These are phyloP conservation scores for Lytechinus pictus DNA, from an alignment of 35 echinoderm and acorn worm genomes.

Conservation along the genomic window DNA sequence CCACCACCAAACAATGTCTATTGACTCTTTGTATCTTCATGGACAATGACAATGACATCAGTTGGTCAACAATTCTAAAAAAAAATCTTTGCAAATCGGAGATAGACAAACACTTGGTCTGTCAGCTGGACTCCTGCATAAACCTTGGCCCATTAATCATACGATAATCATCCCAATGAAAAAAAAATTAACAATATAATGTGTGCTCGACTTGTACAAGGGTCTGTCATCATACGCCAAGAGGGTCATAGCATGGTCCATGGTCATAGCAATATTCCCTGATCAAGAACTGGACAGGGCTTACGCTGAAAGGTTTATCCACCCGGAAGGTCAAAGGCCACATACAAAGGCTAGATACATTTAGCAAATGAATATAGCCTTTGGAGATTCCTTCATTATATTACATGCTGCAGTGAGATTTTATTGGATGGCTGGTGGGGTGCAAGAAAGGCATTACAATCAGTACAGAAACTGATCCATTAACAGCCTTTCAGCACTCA, in stretches of 20 bases:
- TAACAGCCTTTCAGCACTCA: neutral
- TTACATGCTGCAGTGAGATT: neutral
- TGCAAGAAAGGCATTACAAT: neutral
- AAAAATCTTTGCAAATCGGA: neutral
- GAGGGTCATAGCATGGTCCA: too few relatives aligned
- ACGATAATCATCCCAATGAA: neutral
- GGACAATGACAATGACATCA: neutral
- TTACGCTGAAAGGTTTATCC: neutral
- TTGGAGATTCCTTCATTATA: neutral
- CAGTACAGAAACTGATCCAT: neutral
- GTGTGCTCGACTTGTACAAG: neutral
- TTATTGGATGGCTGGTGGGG: neutral
- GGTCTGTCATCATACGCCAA: neutral
- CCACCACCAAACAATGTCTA: too few relatives aligned
- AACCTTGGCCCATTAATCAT: neutral
- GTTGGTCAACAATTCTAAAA: neutral
- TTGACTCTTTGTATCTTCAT: neutral
- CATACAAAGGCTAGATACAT: constrained; percentile 18
- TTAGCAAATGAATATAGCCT: neutral
- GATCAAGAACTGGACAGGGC: neutral
- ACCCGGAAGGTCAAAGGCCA: neutral
- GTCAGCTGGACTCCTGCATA: neutral
- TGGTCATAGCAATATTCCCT: neutral
- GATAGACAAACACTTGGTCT: neutral
- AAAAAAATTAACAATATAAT: neutral